Conservation (phyloP, 2,888 invertebrate species). For the Xanthia icteritia region DNA sequence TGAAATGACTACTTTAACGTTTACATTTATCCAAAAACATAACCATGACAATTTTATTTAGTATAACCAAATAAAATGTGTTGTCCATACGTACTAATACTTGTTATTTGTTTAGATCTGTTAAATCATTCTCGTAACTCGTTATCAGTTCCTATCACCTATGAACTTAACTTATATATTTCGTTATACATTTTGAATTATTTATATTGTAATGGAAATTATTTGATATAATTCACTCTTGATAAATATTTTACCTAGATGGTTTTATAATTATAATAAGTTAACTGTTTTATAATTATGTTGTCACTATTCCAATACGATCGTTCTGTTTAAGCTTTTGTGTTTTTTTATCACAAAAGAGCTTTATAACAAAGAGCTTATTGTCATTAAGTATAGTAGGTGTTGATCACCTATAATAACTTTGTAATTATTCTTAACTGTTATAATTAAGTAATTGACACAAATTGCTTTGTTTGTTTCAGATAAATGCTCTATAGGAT, state of each 20-base stretch:
- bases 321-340: background rate
- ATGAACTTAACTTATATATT: background rate
- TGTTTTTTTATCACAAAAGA: background rate
- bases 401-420: constrained; percentile 42
- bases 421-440: constrained; percentile 44
- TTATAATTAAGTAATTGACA: constrained; percentile 58
- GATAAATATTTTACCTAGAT: background rate
- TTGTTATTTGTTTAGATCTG: constrained; percentile 35
- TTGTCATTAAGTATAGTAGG: constrained; percentile 24
- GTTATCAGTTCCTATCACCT: constrained; percentile 34
- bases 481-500: constrained; percentile 85
- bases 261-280: background rate
- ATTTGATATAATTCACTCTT: constrained; percentile 1
- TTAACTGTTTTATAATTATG: background rate
- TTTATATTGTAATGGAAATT: constrained; percentile 15
- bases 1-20: no score
- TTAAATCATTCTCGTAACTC: constrained; percentile 7
- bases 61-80: background rate
- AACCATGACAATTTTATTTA: background rate
- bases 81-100: background rate
- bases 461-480: constrained; percentile 81
- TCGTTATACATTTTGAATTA: constrained; percentile 1
- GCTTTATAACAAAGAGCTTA: constrained; percentile 14
- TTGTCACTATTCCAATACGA: background rate
- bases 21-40: no score